Evolutionary conservation across 2,888 invertebrate genomes (phyloP), one percentile per base, ranked within the genome.

Genomic region (Notodonta dromedarius): DNA sequence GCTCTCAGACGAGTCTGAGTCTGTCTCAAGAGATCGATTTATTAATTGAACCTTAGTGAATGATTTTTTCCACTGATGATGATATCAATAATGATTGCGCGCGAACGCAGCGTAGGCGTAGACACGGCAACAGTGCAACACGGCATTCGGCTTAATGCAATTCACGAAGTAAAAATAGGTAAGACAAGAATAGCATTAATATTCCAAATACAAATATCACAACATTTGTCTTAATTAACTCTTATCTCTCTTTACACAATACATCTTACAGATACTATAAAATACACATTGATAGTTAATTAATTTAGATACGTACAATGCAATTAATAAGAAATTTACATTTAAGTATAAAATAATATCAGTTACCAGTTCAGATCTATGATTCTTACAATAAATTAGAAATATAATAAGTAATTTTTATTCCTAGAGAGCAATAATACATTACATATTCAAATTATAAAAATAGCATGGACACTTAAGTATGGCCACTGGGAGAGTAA

Each of bases 191-290:
- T 74, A 82, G 85, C 87, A 88, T 86, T 79, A 92, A 91, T 93
- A 93, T 93, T 93, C 93, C 93, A 93, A 87, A 91, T 93, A 93
- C 93, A 93, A 93, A 93, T 93, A 93, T 93, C 93, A 93, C 93
- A 93, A 93, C 93, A 93, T 92, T 93, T 90, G 84, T 83, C 91
- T 92, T 92, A 91, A 73, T 71, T 82, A 85, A 76, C 77, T 82
- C 84, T 87, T 88, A 88, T 78, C 79, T 86, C 82, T 90, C 86
- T 91, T 91, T 92, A 92, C 89, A 93, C 80, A 24, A 88, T 89
- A 89, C 78, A 85, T 82, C 87, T 89, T 88, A 56, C 13, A 54
- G 9, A 9, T 55, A 90, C 70, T 77, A 69, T 84, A 85, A 56
- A 56, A 79, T 90, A 90, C 84, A 91, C 90, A 91, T 88, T 84